Conservation (phyloP, 2,797 vertebrate genomes). For the Pelochelys cantorii region DNA sequence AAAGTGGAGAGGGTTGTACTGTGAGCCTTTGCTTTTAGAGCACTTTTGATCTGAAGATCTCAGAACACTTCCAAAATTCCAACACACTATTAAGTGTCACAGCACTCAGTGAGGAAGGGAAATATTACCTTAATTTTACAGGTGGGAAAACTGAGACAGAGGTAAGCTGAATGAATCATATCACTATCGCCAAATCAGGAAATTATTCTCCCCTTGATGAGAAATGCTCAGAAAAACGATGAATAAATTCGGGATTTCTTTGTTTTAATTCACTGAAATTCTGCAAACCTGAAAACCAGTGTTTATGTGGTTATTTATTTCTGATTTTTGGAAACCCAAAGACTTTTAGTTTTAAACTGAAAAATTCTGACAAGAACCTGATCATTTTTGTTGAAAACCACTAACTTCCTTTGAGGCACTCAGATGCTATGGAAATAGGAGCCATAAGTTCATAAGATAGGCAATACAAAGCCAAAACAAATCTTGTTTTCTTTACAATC, state of each 20-base stretch:
- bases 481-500: background rate
- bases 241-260: background rate
- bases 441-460: background rate
- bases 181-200: background rate
- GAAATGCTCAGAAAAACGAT: background rate
- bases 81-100: background rate
- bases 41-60: background rate
- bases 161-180: background rate
- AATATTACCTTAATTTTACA: background rate
- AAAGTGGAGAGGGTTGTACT: background rate
- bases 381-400: background rate
- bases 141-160: background rate
- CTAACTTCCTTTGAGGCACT: background rate
- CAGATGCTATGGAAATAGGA: background rate
- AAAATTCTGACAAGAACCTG: background rate
- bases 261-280: background rate
- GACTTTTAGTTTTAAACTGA: background rate
- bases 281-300: background rate
- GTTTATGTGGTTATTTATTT: background rate
- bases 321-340: background rate
- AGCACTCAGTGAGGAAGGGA: background rate
- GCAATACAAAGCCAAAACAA: background rate
- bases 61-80: background rate
- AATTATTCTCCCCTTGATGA: background rate
- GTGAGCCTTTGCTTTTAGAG: background rate